Evolutionary conservation across 2,113 vertebrate genomes (phyloP), one percentile per base, ranked within the genome.

Genomic region (Monarcha castaneiventris): DNA sequence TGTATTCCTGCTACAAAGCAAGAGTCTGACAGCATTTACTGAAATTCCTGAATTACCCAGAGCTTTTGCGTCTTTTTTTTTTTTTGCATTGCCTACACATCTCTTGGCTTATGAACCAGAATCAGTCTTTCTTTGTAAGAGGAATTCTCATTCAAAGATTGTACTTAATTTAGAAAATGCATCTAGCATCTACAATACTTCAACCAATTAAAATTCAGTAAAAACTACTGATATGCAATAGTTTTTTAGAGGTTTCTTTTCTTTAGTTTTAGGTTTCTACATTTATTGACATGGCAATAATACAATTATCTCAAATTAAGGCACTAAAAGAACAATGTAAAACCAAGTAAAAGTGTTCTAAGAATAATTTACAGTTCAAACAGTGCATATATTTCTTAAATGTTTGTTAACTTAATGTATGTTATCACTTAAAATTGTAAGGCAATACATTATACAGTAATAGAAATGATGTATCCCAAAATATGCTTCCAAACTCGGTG

Each of bases 351-450:
- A 97, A 99, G 99, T 99, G 98, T 99, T 98, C 98, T 99, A 99
- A 98, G 98, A 99, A 99, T 99, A 99, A 99, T 99, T 99, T 99
- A 99, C 98, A 99, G 98, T 99, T 99, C 98, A 99, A 99, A 99
- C 99, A 99, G 99, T 99, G 99, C 99, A 99, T 99, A 99, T 98
- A 99, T 98, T 99, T 97, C 92, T 97, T 97, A 97, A 97, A 97
- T 97, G 97, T 98, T 98, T 98, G 98, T 99, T 99, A 99, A 99
- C 98, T 99, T 99, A 99, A 98, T 98, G 98, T 98, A 98, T 77
- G 98, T 98, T 98, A 98, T 98, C 98, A 98, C 98, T 98, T 99
- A 98, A 98, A 98, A 97, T 98, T 98, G 98, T 98, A 99, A 99
- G 99, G 99, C 99, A 99, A 99, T 98, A 99, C 98, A 98, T 98